Base-by-base conservation (phyloP, 2,888 invertebrate genomes). In the Cheiracanthium punctorium region DNA sequence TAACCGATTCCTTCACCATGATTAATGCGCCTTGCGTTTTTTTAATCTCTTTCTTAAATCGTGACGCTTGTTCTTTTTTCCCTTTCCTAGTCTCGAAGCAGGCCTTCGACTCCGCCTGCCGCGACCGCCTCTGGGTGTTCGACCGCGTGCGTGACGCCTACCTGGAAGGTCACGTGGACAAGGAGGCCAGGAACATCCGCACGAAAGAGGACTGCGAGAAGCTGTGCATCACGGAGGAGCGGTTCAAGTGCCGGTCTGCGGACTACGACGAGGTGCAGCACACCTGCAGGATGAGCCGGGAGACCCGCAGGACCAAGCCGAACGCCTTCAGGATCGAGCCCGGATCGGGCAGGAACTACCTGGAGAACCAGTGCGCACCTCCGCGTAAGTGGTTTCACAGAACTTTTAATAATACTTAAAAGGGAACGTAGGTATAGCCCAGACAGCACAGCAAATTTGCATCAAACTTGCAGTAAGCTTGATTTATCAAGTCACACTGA, bases 301-400 rank as follows among this genome's bases (percentile, higher is more conserved):
- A 93, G 88, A 93, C 93, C 89, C 90, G 93, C 17, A 90, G 93
- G 77, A 93, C 93, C 64, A 93, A 93, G 89, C 93, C 93, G 7
- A 91, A 91, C 80, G 92, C 93, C 76, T 92, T 93, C 89, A 29
- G 72, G 20, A n/a, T 73, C 2, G 91, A 92, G 24, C 91, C 91
- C 10, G 91, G 91, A 80, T 92, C 92, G 89, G 90, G 91, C 82
- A 91, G 92, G 30, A 93, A 93, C 89, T 93, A 93, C 90, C 90
- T 93, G 88, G 93, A 93, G 90, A 93, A 93, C 90, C 93, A 93
- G 90, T 93, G 93, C 88, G 92, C 93, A 28, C 84, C 89, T 1
- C 75, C 89, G 30, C 89, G 90, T 90, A 87, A 85, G 88, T 70
- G 41, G 12, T 20, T 37, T n/a, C n/a, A n/a, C n/a, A n/a, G n/a